A percentile compares a stretch with the other conserved stretches of the same genome.
Conservation (phyloP, 2,113 vertebrate species). For the Taxidea taxus region DNA sequence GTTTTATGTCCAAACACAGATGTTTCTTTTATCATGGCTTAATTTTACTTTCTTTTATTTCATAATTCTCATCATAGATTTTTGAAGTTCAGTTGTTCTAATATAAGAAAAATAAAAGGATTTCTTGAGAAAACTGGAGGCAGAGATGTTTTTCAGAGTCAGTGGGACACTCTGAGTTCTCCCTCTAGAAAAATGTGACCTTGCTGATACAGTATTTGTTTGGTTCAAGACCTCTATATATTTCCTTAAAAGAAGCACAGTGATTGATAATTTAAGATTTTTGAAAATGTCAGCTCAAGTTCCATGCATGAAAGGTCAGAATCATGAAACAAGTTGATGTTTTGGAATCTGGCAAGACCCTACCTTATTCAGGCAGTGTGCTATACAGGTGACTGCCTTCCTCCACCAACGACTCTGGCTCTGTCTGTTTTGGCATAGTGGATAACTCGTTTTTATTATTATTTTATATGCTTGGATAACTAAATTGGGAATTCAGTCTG, state of each 20-base stretch:
- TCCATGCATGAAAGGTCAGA: neutral
- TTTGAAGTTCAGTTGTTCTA: neutral
- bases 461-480: neutral
- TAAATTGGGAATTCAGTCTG: neutral
- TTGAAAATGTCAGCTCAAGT: neutral
- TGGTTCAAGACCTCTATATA: neutral
- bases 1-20: neutral
- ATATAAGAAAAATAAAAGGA: neutral
- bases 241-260: neutral
- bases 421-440: neutral
- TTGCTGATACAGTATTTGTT: neutral
- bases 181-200: neutral
- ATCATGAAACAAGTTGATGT: neutral
- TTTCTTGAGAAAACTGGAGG: neutral
- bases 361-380: neutral
- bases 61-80: neutral
- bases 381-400: neutral
- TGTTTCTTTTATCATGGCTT: neutral
- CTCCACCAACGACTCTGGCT: neutral
- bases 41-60: neutral
- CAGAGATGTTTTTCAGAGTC: neutral
- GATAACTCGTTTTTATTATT: neutral
- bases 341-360: neutral
- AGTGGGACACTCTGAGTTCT: neutral
- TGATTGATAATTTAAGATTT: neutral